Evolutionary conservation across 2,797 vertebrate genomes (phyloP), one percentile per base, ranked within the genome.

Genomic region (Anguilla pacifica): DNA sequence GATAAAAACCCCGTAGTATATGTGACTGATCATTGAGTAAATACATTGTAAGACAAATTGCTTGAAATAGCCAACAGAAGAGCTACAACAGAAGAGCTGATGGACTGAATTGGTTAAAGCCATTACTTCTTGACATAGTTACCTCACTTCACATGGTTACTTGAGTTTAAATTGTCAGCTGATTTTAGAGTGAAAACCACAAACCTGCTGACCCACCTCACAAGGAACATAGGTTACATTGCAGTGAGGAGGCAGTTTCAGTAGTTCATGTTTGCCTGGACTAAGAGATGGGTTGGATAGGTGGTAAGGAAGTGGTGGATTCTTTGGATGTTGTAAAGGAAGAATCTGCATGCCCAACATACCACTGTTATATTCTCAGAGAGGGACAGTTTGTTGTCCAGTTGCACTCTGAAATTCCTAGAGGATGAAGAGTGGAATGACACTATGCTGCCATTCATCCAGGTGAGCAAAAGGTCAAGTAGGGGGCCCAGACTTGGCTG

Each of bases 31-130:
- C 87, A 81, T n/a, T 85, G 83, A 86, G 46, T 82, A 31, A 85
- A 82, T n/a, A 61, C 17, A 77, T 55, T 67, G 25, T 35, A 43
- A 83, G 79, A 74, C 51, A 72, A n/a, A 49, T 46, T 74, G 43
- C 43, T 72, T 55, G 59, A 22, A 59, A 84, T 15, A 67, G 64
- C 70, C 53, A 83, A 85, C 55, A 64, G 39, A 31, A 7, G 11
- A 61, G 83, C 53, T 57, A 84, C 93, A 93, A 90, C 3, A 59
- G 17, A 55, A 11, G 10, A 55, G 53, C 53, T 55, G 10, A 2
- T 15, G 13, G 53, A 11, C 53, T 55, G 53, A 55, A 55, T 55
- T 15, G 13, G 53, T 55, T 55, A 55, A 55, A 55, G 53, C 53
- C 10, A 55, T 55, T 55, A 55, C 10, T 55, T 55, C 10, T 55